phyloP scores from a whole-genome alignment of 2,888 invertebrate species.

The Cepaea hortensis region DNA sequence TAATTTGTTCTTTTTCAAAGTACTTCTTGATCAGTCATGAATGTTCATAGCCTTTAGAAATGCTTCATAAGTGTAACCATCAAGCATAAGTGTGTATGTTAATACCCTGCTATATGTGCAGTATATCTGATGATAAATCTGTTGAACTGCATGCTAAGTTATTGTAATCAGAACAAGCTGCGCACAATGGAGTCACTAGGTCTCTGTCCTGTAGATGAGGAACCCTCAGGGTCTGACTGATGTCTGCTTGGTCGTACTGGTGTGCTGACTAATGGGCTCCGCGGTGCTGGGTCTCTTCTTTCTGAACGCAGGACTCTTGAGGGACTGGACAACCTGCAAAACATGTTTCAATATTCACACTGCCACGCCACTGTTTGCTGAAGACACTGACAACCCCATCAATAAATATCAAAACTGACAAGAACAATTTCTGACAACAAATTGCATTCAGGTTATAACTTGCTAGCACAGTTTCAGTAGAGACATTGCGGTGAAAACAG shows the following conservation, averaged over 20 bases:
- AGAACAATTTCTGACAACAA: no score
- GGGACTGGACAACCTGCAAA: conserved; percentile 41
- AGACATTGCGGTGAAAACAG: no score
- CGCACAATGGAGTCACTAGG: not conserved
- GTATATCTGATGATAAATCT: not conserved
- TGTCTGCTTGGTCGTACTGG: not conserved
- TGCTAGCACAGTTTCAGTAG: no score
- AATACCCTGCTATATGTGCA: not conserved
- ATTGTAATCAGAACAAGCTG: not conserved
- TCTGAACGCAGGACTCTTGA: conserved; percentile 29
- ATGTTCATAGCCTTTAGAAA: no score
- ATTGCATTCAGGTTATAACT: no score
- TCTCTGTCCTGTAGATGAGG: not conserved
- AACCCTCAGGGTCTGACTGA: not conserved
- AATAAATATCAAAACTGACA: no score
- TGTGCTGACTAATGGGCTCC: conserved; percentile 38
- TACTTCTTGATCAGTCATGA: no score
- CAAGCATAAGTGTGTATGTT: no score
- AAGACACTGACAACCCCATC: no score
- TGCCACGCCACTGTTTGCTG: no score
- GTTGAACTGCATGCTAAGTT: not conserved
- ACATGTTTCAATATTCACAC: not conserved
- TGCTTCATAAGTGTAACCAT: no score
- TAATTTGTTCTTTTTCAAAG: no score
- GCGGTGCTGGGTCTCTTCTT: conserved; percentile 14